A percentile compares a stretch with the other conserved stretches of the same genome.
Evolutionary conservation across 1,140 invertebrate genomes (phyloP).

Genomic region (Sitodiplosis mosellana): DNA sequence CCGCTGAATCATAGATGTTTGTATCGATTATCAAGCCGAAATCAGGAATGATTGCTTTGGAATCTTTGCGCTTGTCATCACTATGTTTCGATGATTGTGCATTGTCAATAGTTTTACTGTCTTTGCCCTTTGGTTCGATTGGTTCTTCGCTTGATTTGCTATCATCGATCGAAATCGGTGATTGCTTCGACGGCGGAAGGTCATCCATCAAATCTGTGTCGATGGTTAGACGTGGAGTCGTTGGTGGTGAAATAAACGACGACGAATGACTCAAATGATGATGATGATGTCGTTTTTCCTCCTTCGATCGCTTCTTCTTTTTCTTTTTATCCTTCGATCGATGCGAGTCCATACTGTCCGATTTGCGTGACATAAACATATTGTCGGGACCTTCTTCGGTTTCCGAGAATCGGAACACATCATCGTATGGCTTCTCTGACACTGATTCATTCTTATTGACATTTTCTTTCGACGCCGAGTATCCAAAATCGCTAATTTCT

Average conservation of each 20-base stretch:
- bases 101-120: background rate
- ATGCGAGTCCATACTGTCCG: conserved; percentile 19
- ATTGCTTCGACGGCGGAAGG: conserved; percentile 19
- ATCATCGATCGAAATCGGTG: conserved; percentile 14
- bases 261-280: conserved; percentile 21
- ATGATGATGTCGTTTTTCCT: conserved; percentile 52
- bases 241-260: conserved; percentile 18
- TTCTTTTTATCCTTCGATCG: conserved; percentile 61
- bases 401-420: conserved; percentile 28
- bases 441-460: conserved; percentile 2
- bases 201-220: conserved; percentile 10
- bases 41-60: conserved; percentile 45
- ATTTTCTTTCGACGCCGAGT: background rate
- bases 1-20: conserved; percentile 57
- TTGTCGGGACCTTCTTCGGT: conserved; percentile 26
- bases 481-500: conserved; percentile 8
- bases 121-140: conserved; percentile 5
- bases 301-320: conserved; percentile 63
- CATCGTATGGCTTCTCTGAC: conserved; percentile 2
- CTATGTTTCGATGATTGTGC: background rate
- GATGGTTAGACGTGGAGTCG: conserved; percentile 14
- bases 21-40: conserved; percentile 49
- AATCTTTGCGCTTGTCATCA: conserved; percentile 25
- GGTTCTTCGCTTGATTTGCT: too few relatives aligned
- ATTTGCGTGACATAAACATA: conserved; percentile 3